Evolutionary conservation across 2,888 invertebrate species (phyloP), one percentile per base, ranked within the genome.

Genomic region (Dermolepida albohirtum): DNA sequence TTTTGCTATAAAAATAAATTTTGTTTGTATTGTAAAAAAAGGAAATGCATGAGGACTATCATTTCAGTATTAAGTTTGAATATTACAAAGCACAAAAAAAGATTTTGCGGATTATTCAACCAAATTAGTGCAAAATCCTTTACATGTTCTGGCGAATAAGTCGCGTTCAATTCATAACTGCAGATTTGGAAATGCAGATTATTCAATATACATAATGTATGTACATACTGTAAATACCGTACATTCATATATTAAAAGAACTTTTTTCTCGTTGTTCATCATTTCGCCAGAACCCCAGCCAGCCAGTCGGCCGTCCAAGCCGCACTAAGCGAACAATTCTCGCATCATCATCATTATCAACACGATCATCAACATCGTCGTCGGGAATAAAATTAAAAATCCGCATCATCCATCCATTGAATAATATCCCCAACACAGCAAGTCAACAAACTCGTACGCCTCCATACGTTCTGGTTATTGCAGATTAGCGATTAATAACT

Each of bases 401-500:
- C 64, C 66, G 66, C 70, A 65, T 67, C 63, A 66, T 52, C 55
- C 59, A 34, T 62, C 10, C 47, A 39, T 11, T 34, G 44, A n/a
- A 66, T 59, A 43, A 41, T 40, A n/a, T 52, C 52, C 55, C 49
- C 34, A 49, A 49, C 59, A 14, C 34, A 41, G 62, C 65, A 62
- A 71, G 70, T 72, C 72, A 72, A 71, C 73, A 73, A 71, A 73
- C 73, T 66, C 69, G 66, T 69, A 64, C 68, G 69, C 69, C 70
- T 66, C 70, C 73, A 71, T 71, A 71, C 66, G 70, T 72, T 71
- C 73, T 68, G 75, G 74, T 78, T 77, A 78, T 76, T 77, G 76
- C 78, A 77, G 78, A 77, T 78, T 78, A 78, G 74, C 73, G 75
- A 73, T 76, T 78, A 78, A 78, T 78, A 77, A 77, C 77, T 76